Evolutionary conservation across 2,888 invertebrate species (phyloP).

Genomic region (Synergus umbraculus): DNA sequence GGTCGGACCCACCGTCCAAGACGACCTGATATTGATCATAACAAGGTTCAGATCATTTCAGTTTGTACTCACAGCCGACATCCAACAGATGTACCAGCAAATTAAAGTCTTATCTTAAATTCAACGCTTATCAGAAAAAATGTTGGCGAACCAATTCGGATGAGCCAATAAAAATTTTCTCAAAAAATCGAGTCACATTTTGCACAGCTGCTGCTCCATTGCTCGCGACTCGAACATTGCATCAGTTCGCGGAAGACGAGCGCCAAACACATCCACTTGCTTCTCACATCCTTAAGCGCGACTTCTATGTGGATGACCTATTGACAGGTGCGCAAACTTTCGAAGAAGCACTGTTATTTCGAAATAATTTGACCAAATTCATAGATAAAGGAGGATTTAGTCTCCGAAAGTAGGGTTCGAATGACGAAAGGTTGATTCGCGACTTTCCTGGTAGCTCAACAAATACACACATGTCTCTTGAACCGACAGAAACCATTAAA

Average conservation of each 20-base stretch:
- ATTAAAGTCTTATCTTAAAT: constrained; percentile 41
- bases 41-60: constrained; percentile 18
- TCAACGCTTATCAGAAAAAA: constrained; percentile 58
- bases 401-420: not conserved
- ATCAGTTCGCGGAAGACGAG: not conserved
- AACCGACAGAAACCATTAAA: not conserved
- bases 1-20: constrained; percentile 37
- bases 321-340: not conserved
- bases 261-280: not conserved
- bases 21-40: not conserved
- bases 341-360: constrained; percentile 2
- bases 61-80: constrained; percentile 21
- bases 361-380: not conserved
- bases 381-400: not conserved
- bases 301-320: not conserved
- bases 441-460: not conserved
- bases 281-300: not conserved
- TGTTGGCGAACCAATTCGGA: constrained; percentile 56
- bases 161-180: constrained; percentile 45
- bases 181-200: constrained; percentile 48
- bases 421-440: not conserved
- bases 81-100: constrained; percentile 62
- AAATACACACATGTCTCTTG: not conserved
- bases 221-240: constrained; percentile 43
- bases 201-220: constrained; percentile 37